Percentiles rank a stretch among this genome's conserved stretches.
Conservation (phyloP, 2,113 vertebrate genomes). For the Ictidomys tridecemlineatus region DNA sequence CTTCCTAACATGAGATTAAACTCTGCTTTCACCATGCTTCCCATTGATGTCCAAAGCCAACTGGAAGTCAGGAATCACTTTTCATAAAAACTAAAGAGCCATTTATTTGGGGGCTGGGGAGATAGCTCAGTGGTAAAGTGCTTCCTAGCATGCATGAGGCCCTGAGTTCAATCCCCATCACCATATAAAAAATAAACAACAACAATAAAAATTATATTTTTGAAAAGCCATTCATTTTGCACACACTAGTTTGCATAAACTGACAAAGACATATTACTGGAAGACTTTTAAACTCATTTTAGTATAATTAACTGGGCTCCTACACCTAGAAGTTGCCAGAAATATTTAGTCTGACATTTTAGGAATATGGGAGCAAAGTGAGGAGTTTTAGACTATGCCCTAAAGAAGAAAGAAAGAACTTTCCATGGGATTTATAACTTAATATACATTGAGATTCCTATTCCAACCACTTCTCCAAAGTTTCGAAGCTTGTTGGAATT, state of each 20-base stretch:
- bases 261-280: neutral
- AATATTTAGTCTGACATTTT: neutral
- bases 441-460: neutral
- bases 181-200: too few species aligned
- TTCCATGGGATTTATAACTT: neutral
- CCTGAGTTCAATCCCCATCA: too few species aligned
- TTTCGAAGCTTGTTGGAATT: neutral
- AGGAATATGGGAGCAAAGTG: neutral
- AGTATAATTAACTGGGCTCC: neutral
- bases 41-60: neutral
- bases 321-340: neutral
- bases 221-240: neutral
- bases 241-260: neutral
- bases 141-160: too few species aligned
- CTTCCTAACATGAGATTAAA: neutral
- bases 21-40: neutral
- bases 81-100: neutral
- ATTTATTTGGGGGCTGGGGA: neutral
- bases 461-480: neutral
- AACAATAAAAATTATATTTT: too few species aligned
- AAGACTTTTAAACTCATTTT: neutral
- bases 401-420: constrained; percentile 6
- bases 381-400: neutral
- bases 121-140: too few species aligned
- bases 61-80: neutral